Base-by-base conservation (phyloP, 1,140 invertebrate species). In the Camponotus pennsylvanicus region DNA sequence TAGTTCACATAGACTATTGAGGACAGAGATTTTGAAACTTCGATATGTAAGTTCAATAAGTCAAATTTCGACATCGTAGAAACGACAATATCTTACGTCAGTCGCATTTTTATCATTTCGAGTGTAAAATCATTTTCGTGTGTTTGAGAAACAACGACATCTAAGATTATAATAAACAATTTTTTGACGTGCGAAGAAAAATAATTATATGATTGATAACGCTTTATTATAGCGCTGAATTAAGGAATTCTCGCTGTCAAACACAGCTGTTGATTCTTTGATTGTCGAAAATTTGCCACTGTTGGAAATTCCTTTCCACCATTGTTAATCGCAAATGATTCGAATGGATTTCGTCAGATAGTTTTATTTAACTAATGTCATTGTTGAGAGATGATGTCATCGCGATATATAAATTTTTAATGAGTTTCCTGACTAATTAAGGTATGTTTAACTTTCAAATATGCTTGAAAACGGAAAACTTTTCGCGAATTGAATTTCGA, bases 281-380 rank as follows among this genome's bases (percentile, higher is more conserved):
- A 79, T 79, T 55, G 67, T 79, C 63, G 63, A 52, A 79, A 55
- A 67, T 32, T 78, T 40, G 37, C 21, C 21, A 13, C 61, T 78
- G 32, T 49, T 32, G 15, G 49, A 78, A 61, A n/a, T 18, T 63
- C 15, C 9, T 21, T 40, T 1, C 27, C 27, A 0, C 3, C 18
- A 15, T 21, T 21, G 49, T 21, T 34, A 5, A 7, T 8, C 8
- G 15, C 13, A 11, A 18, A 11, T 49, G 27, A 66, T 66, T 67
- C 13, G 63, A 55, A 63, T 13, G n/a, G 37, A 8, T 18, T 4
- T n/a, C n/a, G 76, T 52, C 34, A 80, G 52, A 80, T 70, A 52
- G 15, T 37, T 49, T 45, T 71, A 37, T 37, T 70, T 70, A 57
- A 34, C 34, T 70, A 70, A 57, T 18, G 11, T 34, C 32, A 18